Conservation (phyloP, 2,113 vertebrate species). For the Tragelaphus strepsiceros region DNA sequence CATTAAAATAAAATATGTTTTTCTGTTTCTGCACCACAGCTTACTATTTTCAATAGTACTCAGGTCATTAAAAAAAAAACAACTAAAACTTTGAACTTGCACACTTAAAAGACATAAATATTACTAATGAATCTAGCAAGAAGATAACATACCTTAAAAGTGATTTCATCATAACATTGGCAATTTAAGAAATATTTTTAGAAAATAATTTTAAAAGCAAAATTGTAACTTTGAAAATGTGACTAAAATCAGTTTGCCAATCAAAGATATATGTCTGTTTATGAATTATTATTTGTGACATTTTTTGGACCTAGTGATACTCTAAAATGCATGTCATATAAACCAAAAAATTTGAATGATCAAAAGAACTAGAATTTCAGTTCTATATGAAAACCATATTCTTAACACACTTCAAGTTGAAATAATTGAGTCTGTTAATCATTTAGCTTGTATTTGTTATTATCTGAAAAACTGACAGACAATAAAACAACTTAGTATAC, state of each 20-base stretch:
- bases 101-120: neutral
- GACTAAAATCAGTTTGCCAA: neutral
- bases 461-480: too few relatives aligned
- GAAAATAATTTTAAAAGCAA: neutral
- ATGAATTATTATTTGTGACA: slow-evolving; percentile 43
- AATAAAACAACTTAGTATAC: neutral
- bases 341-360: too few relatives aligned
- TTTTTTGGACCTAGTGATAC: slow-evolving; percentile 63
- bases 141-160: neutral
- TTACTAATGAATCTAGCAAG: neutral
- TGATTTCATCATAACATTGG: neutral
- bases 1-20: neutral
- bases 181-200: neutral
- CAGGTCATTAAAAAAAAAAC: neutral
- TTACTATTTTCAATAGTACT: neutral
- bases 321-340: too few relatives aligned
- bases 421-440: too few relatives aligned
- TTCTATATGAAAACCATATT: too few relatives aligned
- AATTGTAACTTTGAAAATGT: slow-evolving; percentile 16
- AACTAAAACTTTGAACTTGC: neutral
- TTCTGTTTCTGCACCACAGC: neutral
- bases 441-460: too few relatives aligned
- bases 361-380: too few relatives aligned
- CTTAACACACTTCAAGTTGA: too few relatives aligned
- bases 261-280: slow-evolving; percentile 49